Conservation (phyloP, 2,113 vertebrate species). For the Murina feae region DNA sequence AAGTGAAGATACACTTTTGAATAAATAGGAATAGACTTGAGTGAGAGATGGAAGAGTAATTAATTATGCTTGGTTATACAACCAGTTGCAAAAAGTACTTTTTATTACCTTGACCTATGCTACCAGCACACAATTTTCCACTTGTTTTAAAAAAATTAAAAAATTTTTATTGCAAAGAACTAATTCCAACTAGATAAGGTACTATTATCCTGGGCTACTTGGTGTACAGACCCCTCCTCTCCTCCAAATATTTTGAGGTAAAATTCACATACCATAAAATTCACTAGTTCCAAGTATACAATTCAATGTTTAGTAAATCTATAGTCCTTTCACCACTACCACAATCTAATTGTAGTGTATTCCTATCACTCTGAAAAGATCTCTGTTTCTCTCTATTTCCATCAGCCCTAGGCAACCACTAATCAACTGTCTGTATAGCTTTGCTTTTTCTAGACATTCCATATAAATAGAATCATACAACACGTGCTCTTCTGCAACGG, state of each 20-base stretch:
- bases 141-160: background rate
- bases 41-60: background rate
- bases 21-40: background rate
- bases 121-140: background rate
- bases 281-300: background rate
- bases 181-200: background rate
- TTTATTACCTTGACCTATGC: background rate
- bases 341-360: background rate
- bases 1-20: background rate
- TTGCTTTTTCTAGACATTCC: background rate
- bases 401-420: background rate
- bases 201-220: slow-evolving; percentile 3
- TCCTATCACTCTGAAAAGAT: background rate
- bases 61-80: background rate
- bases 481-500: background rate
- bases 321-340: background rate
- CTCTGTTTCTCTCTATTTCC: background rate
- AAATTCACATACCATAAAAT: background rate
- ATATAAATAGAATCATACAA: background rate
- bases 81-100: background rate
- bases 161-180: background rate
- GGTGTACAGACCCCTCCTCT: background rate
- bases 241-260: background rate
- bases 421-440: background rate
- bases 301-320: background rate